Base-by-base conservation (phyloP, 2,888 invertebrate species). In the Athetis lepigone region DNA sequence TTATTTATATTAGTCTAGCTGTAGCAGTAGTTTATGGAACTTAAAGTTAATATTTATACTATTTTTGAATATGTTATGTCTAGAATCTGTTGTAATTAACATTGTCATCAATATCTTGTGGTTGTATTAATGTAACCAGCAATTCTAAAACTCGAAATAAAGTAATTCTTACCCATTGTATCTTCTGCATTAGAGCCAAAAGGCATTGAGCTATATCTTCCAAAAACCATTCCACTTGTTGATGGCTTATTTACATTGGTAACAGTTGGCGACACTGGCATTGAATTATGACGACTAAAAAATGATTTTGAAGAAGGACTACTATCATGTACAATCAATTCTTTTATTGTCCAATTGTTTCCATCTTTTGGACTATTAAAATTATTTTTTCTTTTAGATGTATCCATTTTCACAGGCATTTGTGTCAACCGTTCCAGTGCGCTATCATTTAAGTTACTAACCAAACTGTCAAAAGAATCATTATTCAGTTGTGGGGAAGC, bases 401-500 rank as follows among this genome's bases (percentile, higher is more conserved):
- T 70, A 29, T 85, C 82, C 61, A 81, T 77, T 59, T 84, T 89
- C 9, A 84, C 70, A 11, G 93, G 93, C 77, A 90, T 87, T 70
- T 95, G 95, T 39, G 95, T 90, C 39, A 95, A 75, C 56, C 85
- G 84, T 39, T 95, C 95, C 51, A 95, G 82, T 19, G 88, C 89
- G 85, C 93, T 94, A 51, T 95, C 95, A 87, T 95, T 93, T 68
- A 95, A 85, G 82, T 92, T 91, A 2, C 90, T 91, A 52, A 95
- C 86, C 60, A 94, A 85, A 79, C 83, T 92, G 72, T 95, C 95
- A 87, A 95, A 95, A 2, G 95, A 94, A 81, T 95, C 95, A 88
- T 95, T 94, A 55, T 88, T 88, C 6, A 92, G 67, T 25, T 82
- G 73, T 9, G 90, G 88, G 0, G 91, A 90, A 47, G 87, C 84